These are phyloP conservation scores for Mesembrinibis cayennensis DNA, from an alignment of 2,113 vertebrate species.

Conservation along the genomic window DNA sequence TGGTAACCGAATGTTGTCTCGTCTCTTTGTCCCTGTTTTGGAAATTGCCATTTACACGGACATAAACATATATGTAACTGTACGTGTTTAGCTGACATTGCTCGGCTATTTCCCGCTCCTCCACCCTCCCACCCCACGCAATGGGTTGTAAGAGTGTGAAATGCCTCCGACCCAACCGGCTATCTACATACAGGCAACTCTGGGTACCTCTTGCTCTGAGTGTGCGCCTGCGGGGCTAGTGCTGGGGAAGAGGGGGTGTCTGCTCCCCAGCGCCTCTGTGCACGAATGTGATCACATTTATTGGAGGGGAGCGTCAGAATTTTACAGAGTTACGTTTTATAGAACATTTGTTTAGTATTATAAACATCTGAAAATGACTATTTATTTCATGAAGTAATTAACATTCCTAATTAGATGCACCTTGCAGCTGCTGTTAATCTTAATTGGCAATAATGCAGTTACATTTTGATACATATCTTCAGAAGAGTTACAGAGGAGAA, in stretches of 20 bases:
- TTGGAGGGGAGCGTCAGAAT: background rate
- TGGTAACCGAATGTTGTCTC: background rate
- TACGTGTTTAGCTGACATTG: background rate
- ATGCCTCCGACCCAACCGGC: background rate
- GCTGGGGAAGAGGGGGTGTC: background rate
- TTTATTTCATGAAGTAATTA: conserved; percentile 74
- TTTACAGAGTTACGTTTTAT: conserved; percentile 22
- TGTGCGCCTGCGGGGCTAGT: rapidly evolving
- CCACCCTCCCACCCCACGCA: background rate
- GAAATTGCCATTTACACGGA: background rate
- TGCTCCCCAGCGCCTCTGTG: background rate
- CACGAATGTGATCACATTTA: background rate
- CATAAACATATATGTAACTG: background rate
- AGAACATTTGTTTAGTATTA: conserved; percentile 65
- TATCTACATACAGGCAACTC: background rate
- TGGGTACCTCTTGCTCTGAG: background rate
- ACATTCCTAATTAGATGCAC: conserved; percentile 78
- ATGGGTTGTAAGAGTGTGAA: background rate
- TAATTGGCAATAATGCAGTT: conserved; percentile 75
- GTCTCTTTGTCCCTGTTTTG: background rate
- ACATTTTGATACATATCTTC: conserved; percentile 75
- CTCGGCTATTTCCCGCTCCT: background rate
- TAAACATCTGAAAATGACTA: conserved; percentile 75
- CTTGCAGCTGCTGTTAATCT: conserved; percentile 77
- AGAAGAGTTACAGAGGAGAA: conserved; percentile 54